Base-by-base conservation (phyloP, 2,797 vertebrate genomes). In the Falco columbarius region DNA sequence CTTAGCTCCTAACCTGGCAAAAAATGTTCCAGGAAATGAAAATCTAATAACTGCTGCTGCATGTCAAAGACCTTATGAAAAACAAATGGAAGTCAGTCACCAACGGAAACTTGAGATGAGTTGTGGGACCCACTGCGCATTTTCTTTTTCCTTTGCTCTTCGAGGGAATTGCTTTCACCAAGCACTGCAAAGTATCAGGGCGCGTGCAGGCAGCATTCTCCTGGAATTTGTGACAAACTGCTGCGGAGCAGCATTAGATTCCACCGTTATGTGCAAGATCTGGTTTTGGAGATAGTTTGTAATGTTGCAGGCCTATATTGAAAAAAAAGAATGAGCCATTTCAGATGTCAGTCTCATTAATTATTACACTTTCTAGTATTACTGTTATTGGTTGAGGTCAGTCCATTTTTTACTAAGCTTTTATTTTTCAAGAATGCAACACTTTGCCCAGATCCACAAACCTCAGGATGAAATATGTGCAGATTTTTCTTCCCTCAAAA, bases 51-150 rank as follows among this genome's bases (percentile, higher is more conserved):
- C 55, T 84, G 93, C 89, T 74, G 85, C 59, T 77, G 30, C 59
- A 95, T 97, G 94, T 91, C 83, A 95, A 95, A 98, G 95, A 91
- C 74, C 55, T 93, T 81, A 91, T 76, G 94, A 96, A 90, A 95
- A 97, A 91, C 84, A 97, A 97, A 89, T 93, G 74, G 75, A 93
- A 94, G 87, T 75, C 65, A 94, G 81, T 88, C 90, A 93, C 79
- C 55, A 89, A 93, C 95, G 63, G 84, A 92, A 95, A 95, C 81
- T 75, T 54, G 58, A 95, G 86, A 94, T 96, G 96, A 96, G 36
- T 95, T 95, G 90, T 96, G 86, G 84, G 87, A 93, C 74, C 13
- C 18, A 65, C 71, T 61, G 36, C 52, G 94, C 77, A 82, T 97
- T 96, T 97, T 90, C 63, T 93, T 96, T 91, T 84, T 97, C 62